phyloP scores from a whole-genome alignment of 2,888 invertebrate genomes.

The Habroteleia sp. region DNA sequence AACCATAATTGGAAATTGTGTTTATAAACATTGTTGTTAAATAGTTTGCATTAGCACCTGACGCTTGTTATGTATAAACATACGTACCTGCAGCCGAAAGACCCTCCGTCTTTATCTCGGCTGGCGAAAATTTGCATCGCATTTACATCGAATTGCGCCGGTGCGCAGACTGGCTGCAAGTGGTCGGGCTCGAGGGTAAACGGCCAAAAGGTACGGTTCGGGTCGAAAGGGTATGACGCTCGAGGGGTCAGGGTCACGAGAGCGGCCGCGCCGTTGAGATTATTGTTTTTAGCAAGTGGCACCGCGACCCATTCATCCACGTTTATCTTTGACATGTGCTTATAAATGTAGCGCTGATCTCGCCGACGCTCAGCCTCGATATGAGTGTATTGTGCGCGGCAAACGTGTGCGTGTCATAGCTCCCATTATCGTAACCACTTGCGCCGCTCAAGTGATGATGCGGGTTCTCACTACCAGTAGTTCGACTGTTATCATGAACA shows the following conservation, averaged over 20 bases:
- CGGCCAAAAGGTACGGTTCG: conserved; percentile 52
- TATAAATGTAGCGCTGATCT: conserved; percentile 27
- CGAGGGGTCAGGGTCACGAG: conserved; percentile 70
- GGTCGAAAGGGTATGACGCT: conserved; percentile 20
- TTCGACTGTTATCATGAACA: conserved; percentile 54
- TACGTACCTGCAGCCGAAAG: conserved; percentile 62
- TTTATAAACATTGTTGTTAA: conserved; percentile 11
- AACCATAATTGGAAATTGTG: too few species aligned
- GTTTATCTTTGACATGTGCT: conserved; percentile 47
- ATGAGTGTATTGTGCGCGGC: conserved; percentile 29
- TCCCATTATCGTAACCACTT: conserved; percentile 74
- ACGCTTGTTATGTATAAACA: conserved; percentile 32
- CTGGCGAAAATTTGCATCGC: conserved; percentile 74
- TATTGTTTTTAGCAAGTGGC: conserved; percentile 74
- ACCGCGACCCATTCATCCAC: conserved; percentile 63
- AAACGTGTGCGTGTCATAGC: conserved; percentile 69
- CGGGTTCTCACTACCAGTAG: conserved; percentile 63
- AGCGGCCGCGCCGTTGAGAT: conserved; percentile 69
- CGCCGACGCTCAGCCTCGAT: conserved; percentile 1
- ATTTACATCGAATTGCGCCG: conserved; percentile 76
- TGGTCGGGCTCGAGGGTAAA: conserved; percentile 60
- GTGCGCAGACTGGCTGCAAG: conserved; percentile 69
- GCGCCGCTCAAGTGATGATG: conserved; percentile 70
- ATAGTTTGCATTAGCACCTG: conserved; percentile 38
- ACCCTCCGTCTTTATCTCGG: conserved; percentile 54